A percentile compares a stretch with the other conserved stretches of the same genome.
These are phyloP conservation scores for Verasper variegatus DNA, from an alignment of 2,113 vertebrate species.

Conservation along the genomic window DNA sequence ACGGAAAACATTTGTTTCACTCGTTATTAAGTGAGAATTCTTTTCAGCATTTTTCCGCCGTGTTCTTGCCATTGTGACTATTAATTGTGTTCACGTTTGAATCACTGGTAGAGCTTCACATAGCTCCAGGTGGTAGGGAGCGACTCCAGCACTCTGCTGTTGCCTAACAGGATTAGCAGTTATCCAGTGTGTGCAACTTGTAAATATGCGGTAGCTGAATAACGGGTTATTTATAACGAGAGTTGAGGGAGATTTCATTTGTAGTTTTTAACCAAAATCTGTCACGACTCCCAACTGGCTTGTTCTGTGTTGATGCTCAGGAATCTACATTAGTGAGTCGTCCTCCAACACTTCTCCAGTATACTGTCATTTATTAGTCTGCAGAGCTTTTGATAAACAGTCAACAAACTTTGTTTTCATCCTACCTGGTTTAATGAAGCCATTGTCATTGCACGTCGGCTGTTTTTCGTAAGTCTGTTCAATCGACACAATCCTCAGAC, in stretches of 20 bases:
- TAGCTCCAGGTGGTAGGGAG: slow-evolving; percentile 1
- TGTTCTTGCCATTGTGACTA: not conserved
- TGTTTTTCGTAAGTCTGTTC: no score
- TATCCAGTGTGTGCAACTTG: not conserved
- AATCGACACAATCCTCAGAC: no score
- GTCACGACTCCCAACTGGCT: no score
- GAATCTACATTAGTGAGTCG: no score
- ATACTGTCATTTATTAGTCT: no score
- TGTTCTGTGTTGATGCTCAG: no score
- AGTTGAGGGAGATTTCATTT: no score
- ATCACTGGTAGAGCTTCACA: not conserved
- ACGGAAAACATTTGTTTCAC: slow-evolving; percentile 1
- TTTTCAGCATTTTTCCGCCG: not conserved
- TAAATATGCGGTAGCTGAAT: not conserved
- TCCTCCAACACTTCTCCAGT: no score
- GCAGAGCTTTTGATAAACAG: no score
- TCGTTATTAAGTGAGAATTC: slow-evolving; percentile 24
- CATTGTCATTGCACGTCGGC: no score
- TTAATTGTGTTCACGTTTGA: slow-evolving; percentile 31
- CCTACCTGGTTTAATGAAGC: no score
- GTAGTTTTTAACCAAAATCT: not conserved
- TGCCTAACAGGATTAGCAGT: slow-evolving; percentile 7
- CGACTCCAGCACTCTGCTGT: not conserved
- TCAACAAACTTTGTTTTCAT: no score
- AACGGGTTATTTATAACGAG: not conserved